Conservation (phyloP, 2,797 vertebrate species). For the Phyllotis vaccarum region DNA sequence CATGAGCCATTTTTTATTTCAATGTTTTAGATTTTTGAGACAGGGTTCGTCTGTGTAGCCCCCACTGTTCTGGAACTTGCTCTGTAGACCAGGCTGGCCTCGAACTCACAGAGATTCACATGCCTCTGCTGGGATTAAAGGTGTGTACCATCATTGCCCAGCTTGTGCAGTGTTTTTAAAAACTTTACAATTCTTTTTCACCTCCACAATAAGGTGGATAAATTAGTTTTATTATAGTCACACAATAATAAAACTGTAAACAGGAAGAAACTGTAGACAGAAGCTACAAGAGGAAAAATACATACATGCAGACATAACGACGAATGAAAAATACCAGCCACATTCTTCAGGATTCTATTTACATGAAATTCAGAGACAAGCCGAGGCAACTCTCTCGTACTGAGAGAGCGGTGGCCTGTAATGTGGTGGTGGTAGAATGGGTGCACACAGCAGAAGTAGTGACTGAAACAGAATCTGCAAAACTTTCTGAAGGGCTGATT, state of each 20-base stretch:
- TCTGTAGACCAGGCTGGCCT: too few species aligned
- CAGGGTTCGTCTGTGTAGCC: too few species aligned
- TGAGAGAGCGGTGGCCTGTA: not conserved
- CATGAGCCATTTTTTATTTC: not conserved
- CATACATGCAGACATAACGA: not conserved
- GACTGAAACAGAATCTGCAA: not conserved
- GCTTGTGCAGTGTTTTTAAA: not conserved
- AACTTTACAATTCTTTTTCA: not conserved
- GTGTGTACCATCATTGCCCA: too few species aligned
- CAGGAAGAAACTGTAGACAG: too few species aligned
- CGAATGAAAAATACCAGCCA: slow-evolving; percentile 3
- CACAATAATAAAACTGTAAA: not conserved
- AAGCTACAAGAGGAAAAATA: not conserved
- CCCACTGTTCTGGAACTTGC: too few species aligned
- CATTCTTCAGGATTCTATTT: not conserved
- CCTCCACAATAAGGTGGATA: not conserved
- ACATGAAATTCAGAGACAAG: not conserved
- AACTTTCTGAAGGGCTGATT: not conserved
- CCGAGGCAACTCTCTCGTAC: not conserved
- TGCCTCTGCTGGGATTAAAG: too few species aligned
- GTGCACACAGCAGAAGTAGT: not conserved
- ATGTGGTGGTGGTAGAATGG: not conserved
- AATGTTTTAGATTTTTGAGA: not conserved
- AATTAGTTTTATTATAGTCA: slow-evolving; percentile 5
- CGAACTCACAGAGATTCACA: too few species aligned